Conservation (phyloP, 2,113 vertebrate species). For the Dolichallabes microphthalmus region DNA sequence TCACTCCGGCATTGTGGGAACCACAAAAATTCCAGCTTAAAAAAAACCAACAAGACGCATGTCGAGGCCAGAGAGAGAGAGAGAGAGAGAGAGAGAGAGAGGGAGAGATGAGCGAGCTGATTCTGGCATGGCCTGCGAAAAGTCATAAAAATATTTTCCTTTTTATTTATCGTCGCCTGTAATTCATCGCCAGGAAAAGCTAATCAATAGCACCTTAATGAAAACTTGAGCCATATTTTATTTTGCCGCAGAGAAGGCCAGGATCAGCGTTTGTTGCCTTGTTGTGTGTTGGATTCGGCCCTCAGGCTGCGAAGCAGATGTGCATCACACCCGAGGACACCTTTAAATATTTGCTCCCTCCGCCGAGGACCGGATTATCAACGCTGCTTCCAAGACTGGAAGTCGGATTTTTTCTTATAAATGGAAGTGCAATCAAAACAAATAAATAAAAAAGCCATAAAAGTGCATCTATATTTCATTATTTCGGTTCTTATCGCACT, state of each 20-base stretch:
- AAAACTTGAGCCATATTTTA: conserved; percentile 99
- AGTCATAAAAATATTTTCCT: conserved; percentile 99
- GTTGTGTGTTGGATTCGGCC: conserved; percentile 73
- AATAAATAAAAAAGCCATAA: conserved; percentile 48
- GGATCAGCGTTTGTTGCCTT: conserved; percentile 91
- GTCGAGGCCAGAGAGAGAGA: too few relatives aligned
- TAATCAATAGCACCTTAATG: conserved; percentile 99
- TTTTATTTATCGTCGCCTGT: conserved; percentile 98
- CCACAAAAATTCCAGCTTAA: conserved; percentile 65
- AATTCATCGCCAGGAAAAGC: conserved; percentile 98
- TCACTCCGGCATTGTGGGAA: conserved; percentile 52
- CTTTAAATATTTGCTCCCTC: conserved; percentile 74
- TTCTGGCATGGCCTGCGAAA: conserved; percentile 87
- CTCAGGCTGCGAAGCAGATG: conserved; percentile 77
- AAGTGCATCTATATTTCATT: conserved; percentile 49
- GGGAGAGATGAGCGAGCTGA: conserved; percentile 60
- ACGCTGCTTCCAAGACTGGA: conserved; percentile 61
- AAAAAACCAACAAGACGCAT: background rate
- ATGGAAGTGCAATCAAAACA: conserved; percentile 54
- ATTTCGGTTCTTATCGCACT: conserved; percentile 45
- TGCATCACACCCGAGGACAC: conserved; percentile 73
- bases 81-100: conserved; percentile 4
- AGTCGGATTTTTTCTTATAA: conserved; percentile 61
- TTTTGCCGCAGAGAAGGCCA: conserved; percentile 86
- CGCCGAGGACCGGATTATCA: conserved; percentile 67